Evolutionary conservation across 1,140 invertebrate genomes (phyloP).

Genomic region (Lordiphosa mommai): DNA sequence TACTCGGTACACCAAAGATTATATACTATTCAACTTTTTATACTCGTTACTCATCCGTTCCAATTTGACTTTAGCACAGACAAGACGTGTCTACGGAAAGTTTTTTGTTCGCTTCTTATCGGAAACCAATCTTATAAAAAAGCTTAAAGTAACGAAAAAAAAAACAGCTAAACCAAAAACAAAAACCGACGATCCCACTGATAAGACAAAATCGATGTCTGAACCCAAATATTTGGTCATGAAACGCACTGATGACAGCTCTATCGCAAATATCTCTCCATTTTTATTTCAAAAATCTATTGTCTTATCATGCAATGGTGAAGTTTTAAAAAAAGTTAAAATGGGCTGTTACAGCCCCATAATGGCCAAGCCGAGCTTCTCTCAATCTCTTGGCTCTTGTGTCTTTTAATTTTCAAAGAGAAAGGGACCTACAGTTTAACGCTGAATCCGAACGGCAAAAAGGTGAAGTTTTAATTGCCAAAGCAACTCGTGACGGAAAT

Average conservation of each 20-base stretch:
- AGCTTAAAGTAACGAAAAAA: background rate
- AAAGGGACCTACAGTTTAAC: no score
- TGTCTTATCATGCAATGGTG: no score
- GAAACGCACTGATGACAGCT: background rate
- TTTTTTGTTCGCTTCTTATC: background rate
- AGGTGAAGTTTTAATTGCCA: no score
- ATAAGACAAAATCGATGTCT: background rate
- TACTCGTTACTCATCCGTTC: no score
- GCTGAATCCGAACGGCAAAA: no score
- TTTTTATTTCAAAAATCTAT: background rate
- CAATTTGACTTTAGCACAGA: slow-evolving; percentile 35
- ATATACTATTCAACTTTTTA: no score
- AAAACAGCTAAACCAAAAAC: background rate
- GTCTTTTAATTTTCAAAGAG: no score
- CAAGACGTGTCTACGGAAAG: background rate
- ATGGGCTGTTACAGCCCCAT: no score
- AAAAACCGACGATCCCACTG: background rate
- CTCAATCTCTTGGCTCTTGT: no score
- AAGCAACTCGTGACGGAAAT: slow-evolving; percentile 4
- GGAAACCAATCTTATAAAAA: background rate
- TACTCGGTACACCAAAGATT: no score
- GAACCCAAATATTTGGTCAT: background rate
- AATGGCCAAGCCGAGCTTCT: no score
- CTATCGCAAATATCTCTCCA: background rate
- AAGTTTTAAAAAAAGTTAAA: no score